These are phyloP conservation scores for Poecile atricapillus DNA, from an alignment of 2,113 vertebrate species.

Conservation along the genomic window DNA sequence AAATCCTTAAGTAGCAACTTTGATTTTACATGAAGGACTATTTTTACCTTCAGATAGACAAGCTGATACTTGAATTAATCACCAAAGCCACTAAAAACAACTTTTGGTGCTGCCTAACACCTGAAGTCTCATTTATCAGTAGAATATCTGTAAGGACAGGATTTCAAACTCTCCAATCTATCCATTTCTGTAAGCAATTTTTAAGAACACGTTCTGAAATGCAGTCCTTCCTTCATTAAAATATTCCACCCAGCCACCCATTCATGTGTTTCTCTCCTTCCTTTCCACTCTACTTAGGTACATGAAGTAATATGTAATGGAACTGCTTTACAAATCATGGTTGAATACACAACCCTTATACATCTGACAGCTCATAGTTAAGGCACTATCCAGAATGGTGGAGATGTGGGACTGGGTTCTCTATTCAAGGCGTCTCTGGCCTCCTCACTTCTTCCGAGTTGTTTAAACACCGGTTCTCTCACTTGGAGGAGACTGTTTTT, in stretches of 20 bases:
- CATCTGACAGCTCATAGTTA: background rate
- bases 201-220: background rate
- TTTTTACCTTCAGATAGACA: background rate
- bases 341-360: background rate
- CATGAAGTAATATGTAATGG: background rate
- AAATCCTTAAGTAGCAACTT: background rate
- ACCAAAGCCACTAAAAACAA: background rate
- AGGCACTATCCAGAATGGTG: background rate
- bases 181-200: background rate
- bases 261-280: background rate
- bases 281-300: background rate
- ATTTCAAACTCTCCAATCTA: background rate
- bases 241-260: rapidly evolving
- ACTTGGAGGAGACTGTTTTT: background rate
- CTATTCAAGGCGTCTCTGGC: background rate
- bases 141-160: background rate
- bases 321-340: background rate
- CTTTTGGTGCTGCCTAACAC: background rate
- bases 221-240: background rate
- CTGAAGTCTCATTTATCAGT: background rate
- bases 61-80: background rate
- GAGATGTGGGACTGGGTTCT: background rate
- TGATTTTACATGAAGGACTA: background rate
- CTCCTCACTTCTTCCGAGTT: background rate
- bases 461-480: background rate